A percentile compares a stretch with the other conserved stretches of the same genome.
These are phyloP conservation scores for Chaenogobius annularis DNA, from an alignment of 2,113 vertebrate species.

Conservation along the genomic window DNA sequence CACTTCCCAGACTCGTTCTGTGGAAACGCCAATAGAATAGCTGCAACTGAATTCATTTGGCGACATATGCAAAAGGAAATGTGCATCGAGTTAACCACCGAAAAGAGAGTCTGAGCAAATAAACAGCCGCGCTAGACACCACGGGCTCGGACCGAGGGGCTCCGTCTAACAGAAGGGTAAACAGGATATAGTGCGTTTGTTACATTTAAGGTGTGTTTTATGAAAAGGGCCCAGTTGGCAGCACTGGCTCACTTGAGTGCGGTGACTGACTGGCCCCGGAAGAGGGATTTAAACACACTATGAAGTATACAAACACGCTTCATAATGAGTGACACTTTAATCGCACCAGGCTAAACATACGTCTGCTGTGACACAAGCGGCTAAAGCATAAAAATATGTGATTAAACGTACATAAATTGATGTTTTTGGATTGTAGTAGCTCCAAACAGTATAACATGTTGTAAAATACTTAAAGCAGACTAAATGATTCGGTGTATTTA, in stretches of 20 bases:
- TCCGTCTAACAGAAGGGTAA: conserved; percentile 63
- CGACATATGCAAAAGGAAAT: conserved; percentile 28
- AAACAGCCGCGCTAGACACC: conserved; percentile 46
- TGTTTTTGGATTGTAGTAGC: no score
- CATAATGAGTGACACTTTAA: conserved; percentile 58
- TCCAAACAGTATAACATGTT: no score
- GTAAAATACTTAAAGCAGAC: no score
- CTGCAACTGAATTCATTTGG: conserved; percentile 33
- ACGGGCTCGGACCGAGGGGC: conserved; percentile 37
- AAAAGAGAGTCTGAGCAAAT: conserved; percentile 34
- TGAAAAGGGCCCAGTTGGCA: conserved; percentile 18
- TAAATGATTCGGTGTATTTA: background rate
- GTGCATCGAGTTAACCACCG: conserved; percentile 25
- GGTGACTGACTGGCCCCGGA: conserved; percentile 62
- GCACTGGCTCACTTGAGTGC: conserved; percentile 16
- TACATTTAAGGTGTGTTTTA: conserved; percentile 27
- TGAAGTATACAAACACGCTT: conserved; percentile 39
- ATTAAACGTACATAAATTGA: no score
- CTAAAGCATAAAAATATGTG: background rate
- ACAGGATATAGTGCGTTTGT: conserved; percentile 73
- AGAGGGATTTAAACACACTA: conserved; percentile 40
- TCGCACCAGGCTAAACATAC: conserved; percentile 56
- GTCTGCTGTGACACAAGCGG: conserved; percentile 16
- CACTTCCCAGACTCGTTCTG: conserved; percentile 32
- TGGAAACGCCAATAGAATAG: conserved; percentile 22